Evolutionary conservation across 1,140 invertebrate genomes (phyloP).

Genomic region (Lepidurus couesii): DNA sequence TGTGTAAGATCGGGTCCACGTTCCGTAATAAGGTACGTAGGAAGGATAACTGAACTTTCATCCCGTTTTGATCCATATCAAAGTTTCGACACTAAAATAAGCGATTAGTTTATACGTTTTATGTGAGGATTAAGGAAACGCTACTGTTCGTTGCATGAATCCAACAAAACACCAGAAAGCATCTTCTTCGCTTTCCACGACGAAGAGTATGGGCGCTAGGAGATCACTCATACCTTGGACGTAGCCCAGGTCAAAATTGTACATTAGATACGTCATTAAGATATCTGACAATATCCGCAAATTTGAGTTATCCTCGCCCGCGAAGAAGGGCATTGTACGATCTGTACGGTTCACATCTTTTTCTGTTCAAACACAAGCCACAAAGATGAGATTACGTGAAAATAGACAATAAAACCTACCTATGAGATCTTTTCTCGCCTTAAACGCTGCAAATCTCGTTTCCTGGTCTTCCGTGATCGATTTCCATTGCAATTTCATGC

Average conservation of each 20-base stretch:
- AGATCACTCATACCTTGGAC: constrained; percentile 95
- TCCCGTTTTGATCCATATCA: constrained; percentile 93
- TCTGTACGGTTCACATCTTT: constrained; percentile 98
- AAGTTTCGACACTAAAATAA: constrained; percentile 79
- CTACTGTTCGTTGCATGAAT: constrained; percentile 93
- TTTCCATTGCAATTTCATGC: constrained; percentile 95
- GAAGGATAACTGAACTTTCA: constrained; percentile 86
- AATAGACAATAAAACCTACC: constrained; percentile 49
- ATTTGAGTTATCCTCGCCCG: constrained; percentile 86
- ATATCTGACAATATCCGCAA: constrained; percentile 79
- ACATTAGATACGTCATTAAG: constrained; percentile 99
- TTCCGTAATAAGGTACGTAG: constrained; percentile 69
- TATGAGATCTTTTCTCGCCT: constrained; percentile 88
- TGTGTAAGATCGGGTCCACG: constrained; percentile 71
- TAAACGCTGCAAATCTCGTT: constrained; percentile 75
- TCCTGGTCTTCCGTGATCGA: constrained; percentile 83
- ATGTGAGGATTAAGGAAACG: constrained; percentile 39
- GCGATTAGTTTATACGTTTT: background rate
- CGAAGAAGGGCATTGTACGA: constrained; percentile 81
- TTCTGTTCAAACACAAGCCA: constrained; percentile 51
- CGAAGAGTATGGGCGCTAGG: constrained; percentile 81
- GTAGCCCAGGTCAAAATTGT: constrained; percentile 96
- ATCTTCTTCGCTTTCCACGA: constrained; percentile 88
- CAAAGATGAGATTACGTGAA: background rate
- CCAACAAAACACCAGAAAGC: constrained; percentile 99